Evolutionary conservation across 2,113 vertebrate species (phyloP), one percentile per base, ranked within the genome.

Genomic region (Gambusia holbrooki): DNA sequence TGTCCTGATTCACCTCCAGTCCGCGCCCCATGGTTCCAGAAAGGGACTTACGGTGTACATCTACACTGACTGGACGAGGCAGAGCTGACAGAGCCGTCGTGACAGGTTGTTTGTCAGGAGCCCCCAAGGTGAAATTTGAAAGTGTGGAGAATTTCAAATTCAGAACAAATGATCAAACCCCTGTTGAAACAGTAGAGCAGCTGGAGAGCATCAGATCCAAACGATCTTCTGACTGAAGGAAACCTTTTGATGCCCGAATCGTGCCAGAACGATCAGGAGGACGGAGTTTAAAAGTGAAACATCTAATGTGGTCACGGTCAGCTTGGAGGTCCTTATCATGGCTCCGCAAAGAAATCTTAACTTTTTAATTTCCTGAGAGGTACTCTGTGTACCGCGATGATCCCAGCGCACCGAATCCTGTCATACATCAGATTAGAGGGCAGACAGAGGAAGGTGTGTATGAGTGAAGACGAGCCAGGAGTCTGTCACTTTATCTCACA

Each of bases 101-200:
- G 92, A 88, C 85, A 86, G 14, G 74, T 76, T 82, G 37, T 80
- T 85, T 74, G 85, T 83, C 89, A 89, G 73, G 74, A 70, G 51
- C 75, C 76, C 81, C 79, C 51, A 83, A 90, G 91, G 89, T 90
- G 71, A 88, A 87, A 66, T 74, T 78, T 66, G 74, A 54, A 71
- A 90, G 71, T 51, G 79, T 77, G 84, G 79, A 82, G 78, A 69
- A 82, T 87, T 92, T 86, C 68, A 79, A 78, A 92, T 92, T 86
- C 84, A 78, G 80, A 86, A 76, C 86, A 92, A 80, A 89, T 83
- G 84, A 91, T 88, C 83, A 83, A 74, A 84, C 83, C 9, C 48
- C 76, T 65, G 83, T 71, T 37, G 12, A 74, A 79, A 77, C 70
- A 62, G 74, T 75, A 66, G 75, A 88, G 76, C 83, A 28, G 86